A percentile compares a stretch with the other conserved stretches of the same genome.
These are phyloP conservation scores for Epizoanthus stellaris DNA, from an alignment of 92 coral and sea anemone species.

Conservation along the genomic window DNA sequence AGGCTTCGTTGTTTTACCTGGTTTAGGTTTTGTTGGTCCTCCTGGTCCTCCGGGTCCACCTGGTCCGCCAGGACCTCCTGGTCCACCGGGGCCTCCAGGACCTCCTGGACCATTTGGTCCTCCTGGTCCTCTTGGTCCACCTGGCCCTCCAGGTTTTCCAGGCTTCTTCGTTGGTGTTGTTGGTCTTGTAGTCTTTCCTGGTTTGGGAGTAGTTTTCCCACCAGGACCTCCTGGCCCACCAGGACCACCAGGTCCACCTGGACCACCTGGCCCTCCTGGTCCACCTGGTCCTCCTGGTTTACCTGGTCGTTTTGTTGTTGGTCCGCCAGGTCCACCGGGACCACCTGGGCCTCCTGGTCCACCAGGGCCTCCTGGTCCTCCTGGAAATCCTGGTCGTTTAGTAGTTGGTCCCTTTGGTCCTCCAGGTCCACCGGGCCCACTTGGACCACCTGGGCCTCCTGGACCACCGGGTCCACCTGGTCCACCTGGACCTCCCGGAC, in stretches of 20 bases:
- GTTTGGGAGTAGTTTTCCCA: conserved; percentile 60
- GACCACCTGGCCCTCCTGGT: conserved; percentile 72
- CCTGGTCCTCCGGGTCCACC: conserved; percentile 43
- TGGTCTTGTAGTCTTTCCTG: conserved; percentile 67
- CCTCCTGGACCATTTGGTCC: conserved; percentile 81
- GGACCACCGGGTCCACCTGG: conserved; percentile 80
- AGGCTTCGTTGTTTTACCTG: conserved; percentile 70
- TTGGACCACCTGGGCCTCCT: conserved; percentile 83
- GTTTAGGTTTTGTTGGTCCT: conserved; percentile 60
- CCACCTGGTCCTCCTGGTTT: conserved; percentile 66
- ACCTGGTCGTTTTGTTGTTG: conserved; percentile 64
- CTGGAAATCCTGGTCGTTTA: conserved; percentile 58
- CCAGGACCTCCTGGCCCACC: conserved; percentile 60
- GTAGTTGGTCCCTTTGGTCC: conserved; percentile 62
- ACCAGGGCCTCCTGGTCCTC: conserved; percentile 76
- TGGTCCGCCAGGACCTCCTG: conserved; percentile 65
- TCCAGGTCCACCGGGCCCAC: conserved; percentile 65
- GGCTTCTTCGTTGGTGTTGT: conserved; percentile 74
- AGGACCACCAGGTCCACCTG: conserved; percentile 78
- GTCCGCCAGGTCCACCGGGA: conserved; percentile 82
- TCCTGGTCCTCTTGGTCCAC: conserved; percentile 82
- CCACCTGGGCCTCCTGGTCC: conserved; percentile 78
- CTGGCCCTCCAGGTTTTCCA: conserved; percentile 77
- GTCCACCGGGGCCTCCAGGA: conserved; percentile 76
- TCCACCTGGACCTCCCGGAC: conserved; percentile 77